Percentiles rank a stretch among this genome's conserved stretches.
Conservation (phyloP, 2,888 invertebrate species). For the Euzetes globulus region DNA sequence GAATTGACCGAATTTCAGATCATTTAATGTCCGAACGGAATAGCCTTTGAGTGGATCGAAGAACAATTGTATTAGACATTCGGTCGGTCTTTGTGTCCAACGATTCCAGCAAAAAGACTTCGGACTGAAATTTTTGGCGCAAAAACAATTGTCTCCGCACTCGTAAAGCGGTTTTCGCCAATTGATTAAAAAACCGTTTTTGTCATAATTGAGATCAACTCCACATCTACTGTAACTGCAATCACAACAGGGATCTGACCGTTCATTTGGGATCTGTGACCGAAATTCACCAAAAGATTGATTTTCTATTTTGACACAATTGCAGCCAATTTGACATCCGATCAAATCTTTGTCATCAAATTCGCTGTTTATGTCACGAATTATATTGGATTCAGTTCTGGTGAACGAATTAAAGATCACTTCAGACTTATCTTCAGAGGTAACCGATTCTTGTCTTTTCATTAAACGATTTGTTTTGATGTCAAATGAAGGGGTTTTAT, state of each 20-base stretch:
- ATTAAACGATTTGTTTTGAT: not conserved
- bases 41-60: not conserved
- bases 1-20: conserved; percentile 1
- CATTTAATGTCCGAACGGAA: not conserved
- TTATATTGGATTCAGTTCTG: not conserved
- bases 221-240: conserved; percentile 14
- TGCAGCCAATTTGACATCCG: not conserved
- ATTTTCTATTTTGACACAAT: not conserved
- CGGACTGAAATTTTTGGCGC: not conserved
- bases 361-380: not conserved
- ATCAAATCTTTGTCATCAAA: conserved; percentile 11
- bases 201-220: conserved; percentile 11
- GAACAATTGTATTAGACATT: not conserved
- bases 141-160: conserved; percentile 21
- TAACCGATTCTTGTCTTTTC: not conserved
- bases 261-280: not conserved
- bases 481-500: too few relatives aligned
- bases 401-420: not conserved
- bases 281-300: not conserved
- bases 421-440: not conserved
- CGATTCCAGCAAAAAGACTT: not conserved
- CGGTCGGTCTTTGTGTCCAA: not conserved
- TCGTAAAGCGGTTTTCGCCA: conserved; percentile 13
- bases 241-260: not conserved
- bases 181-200: not conserved